Evolutionary conservation across 2,113 vertebrate genomes (phyloP).

Genomic region (Larimichthys crocea): DNA sequence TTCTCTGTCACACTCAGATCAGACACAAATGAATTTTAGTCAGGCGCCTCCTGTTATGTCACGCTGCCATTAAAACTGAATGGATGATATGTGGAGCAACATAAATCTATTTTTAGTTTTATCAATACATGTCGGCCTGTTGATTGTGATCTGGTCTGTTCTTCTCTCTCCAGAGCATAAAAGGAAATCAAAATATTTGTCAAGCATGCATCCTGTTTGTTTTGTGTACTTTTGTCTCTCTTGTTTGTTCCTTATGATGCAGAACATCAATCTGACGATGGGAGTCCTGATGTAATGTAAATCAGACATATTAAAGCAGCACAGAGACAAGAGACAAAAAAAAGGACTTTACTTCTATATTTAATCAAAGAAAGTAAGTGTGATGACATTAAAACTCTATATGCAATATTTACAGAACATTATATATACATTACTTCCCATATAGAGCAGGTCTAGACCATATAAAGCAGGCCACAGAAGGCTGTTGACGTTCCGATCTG

Average conservation of each 20-base stretch:
- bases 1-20: neutral
- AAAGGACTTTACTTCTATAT: neutral
- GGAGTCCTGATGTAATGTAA: neutral
- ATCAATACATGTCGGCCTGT: slow-evolving; percentile 22
- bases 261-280: neutral
- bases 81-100: slow-evolving; percentile 22
- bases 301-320: too few species aligned
- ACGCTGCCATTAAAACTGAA: slow-evolving; percentile 21
- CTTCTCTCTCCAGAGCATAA: neutral
- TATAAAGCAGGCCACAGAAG: too few species aligned
- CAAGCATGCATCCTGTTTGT: neutral
- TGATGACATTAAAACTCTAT: neutral
- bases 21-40: slow-evolving; percentile 14
- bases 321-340: too few species aligned
- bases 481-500: too few species aligned
- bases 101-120: slow-evolving; percentile 26
- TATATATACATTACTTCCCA: neutral
- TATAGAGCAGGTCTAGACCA: too few species aligned
- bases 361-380: neutral
- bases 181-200: neutral
- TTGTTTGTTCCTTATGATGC: neutral
- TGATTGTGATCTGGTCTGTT: slow-evolving; percentile 8
- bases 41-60: neutral
- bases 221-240: neutral
- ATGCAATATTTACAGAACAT: neutral